Evolutionary conservation across 2,797 vertebrate species (phyloP).

Genomic region (Glossophaga mutica): DNA sequence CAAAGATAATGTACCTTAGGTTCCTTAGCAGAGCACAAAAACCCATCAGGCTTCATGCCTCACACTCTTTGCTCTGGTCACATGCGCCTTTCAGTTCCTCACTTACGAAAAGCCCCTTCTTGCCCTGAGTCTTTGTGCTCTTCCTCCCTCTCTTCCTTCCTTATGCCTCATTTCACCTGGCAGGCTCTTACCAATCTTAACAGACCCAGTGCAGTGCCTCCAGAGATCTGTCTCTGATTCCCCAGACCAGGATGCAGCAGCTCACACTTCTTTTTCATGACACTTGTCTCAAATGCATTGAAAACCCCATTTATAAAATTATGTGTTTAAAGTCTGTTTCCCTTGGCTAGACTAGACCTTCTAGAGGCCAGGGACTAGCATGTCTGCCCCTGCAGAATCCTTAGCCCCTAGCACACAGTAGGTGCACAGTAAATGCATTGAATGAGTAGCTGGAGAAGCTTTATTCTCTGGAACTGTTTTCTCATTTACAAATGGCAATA

Average conservation of each 20-base stretch:
- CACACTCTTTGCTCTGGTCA: background rate
- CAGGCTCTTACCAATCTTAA: background rate
- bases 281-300: background rate
- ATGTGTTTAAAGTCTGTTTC: background rate
- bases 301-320: background rate
- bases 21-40: background rate
- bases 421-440: background rate
- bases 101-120: background rate
- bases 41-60: rapidly evolving
- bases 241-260: background rate
- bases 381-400: background rate
- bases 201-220: background rate
- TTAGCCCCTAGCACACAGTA: background rate
- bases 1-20: background rate
- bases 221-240: background rate
- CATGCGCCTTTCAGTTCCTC: background rate
- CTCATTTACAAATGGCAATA: slow-evolving; percentile 12
- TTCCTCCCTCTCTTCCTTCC: background rate
- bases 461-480: background rate
- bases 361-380: background rate
- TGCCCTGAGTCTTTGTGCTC: background rate
- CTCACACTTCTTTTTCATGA: background rate
- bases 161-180: background rate
- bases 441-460: background rate
- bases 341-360: background rate